Base-by-base conservation (phyloP, 2,888 invertebrate species). In the Emesis russula region DNA sequence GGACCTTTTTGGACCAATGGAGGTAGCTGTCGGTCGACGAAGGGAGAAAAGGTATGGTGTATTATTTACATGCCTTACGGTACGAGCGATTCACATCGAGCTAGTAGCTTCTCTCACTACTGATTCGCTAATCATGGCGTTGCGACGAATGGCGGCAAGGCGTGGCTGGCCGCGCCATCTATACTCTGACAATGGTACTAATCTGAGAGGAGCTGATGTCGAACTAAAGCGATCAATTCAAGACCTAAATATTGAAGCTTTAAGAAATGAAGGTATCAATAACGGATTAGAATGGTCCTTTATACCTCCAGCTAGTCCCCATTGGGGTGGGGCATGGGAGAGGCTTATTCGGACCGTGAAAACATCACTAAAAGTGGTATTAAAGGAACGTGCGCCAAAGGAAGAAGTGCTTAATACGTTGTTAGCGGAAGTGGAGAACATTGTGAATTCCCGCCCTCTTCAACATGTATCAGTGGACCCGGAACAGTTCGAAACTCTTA, bases 41-140 rank as follows among this genome's bases (percentile, higher is more conserved):
- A n/a, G 7, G 92, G 87, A 93, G 93, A 94, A 94, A 92, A 92
- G 91, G 93, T 92, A 93, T 91, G 88, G 91, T 88, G 81, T 89
- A 92, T 85, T 93, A 44, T 80, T 80, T 71, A 80, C 70, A 9
- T 70, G 70, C n/a, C 70, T 70, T 9, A 70, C 70, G 6, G 70
- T 70, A 6, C 70, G 70, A 0, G 70, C 70, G 15, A 36, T 70
- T 36, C 70, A 70, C 13, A 31, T 36, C 2, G 70, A 70, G 18
- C 2, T 31, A 4, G 70, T 70, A 3, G 33, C 2, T 15, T 36
- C 70, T n/a, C 70, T 70, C 3, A 70, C 25, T 11, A 11, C 70
- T 15, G 70, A 70, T 36, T n/a, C 70, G 4, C 13, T 36, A 5
- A 70, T 70, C 5, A 36, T 36, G 33, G 70, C 70, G 25, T 36